Evolutionary conservation across 2,113 vertebrate genomes (phyloP).

Genomic region (Uria aalge): DNA sequence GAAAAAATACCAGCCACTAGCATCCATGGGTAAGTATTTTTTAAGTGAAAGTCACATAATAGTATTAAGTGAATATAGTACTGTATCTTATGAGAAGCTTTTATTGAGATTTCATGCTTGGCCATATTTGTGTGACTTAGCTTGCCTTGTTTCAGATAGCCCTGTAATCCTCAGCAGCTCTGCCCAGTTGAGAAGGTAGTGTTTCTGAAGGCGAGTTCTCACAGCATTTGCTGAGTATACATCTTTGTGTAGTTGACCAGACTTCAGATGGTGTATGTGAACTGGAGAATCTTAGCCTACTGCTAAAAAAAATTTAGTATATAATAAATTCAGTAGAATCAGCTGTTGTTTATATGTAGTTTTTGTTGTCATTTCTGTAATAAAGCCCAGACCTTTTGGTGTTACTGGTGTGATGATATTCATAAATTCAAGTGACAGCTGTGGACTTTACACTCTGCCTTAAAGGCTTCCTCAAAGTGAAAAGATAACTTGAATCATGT

Average conservation of each 20-base stretch:
- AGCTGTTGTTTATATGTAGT: neutral
- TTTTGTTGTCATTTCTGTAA: neutral
- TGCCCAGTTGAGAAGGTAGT: neutral
- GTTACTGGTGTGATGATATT: neutral
- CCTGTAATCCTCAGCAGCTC: neutral
- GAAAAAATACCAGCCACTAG: conserved; percentile 89
- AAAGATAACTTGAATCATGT: accelerated
- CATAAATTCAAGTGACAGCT: neutral
- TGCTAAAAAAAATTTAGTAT: neutral
- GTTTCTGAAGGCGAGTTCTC: neutral
- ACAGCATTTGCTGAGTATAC: neutral
- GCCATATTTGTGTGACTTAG: neutral
- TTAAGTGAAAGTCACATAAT: neutral
- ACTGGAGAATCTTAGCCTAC: neutral
- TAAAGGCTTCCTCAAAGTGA: neutral
- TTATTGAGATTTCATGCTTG: neutral
- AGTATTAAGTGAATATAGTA: neutral
- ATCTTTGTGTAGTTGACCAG: neutral
- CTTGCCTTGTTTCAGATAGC: neutral
- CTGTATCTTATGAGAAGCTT: neutral
- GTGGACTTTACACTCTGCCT: neutral
- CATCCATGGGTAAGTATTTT: conserved; percentile 86
- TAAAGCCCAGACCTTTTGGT: neutral
- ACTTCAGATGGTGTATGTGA: neutral
- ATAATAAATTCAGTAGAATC: neutral